These are phyloP conservation scores for Odontomyia ornata DNA, from an alignment of 2,888 invertebrate species.

Conservation along the genomic window DNA sequence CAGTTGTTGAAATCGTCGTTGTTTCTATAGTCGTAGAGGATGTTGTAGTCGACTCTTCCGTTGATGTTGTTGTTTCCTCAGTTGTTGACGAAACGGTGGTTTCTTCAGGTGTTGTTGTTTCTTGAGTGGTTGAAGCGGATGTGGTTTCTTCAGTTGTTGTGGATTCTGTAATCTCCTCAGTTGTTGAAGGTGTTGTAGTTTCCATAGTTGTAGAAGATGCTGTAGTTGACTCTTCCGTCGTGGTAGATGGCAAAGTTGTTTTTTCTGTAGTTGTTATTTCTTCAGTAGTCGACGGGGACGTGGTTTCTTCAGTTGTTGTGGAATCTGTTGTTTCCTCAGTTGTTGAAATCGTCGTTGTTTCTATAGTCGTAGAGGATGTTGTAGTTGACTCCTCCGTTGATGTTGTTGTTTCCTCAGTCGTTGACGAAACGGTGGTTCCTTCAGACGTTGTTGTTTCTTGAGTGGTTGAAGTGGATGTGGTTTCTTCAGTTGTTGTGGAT, in stretches of 20 bases:
- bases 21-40: background rate
- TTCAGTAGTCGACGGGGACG: background rate
- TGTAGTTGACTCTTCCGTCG: background rate
- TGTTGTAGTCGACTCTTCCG: background rate
- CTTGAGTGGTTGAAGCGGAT: background rate
- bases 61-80: background rate
- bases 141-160: background rate
- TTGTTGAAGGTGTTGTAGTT: background rate
- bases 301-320: background rate
- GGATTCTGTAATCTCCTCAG: background rate
- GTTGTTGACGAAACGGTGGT: background rate
- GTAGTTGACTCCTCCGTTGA: background rate
- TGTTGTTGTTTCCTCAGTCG: conserved; percentile 10
- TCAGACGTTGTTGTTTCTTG: background rate
- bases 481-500: no score
- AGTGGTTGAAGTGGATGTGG: background rate
- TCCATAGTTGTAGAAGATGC: background rate
- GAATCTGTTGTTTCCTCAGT: background rate
- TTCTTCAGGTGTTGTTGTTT: background rate
- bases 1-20: background rate
- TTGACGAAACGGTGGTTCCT: background rate
- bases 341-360: background rate
- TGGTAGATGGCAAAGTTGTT: background rate
- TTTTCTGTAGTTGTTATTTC: no score
- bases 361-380: background rate